These are phyloP conservation scores for Micromys minutus DNA, from an alignment of 2,113 vertebrate genomes.

Conservation along the genomic window DNA sequence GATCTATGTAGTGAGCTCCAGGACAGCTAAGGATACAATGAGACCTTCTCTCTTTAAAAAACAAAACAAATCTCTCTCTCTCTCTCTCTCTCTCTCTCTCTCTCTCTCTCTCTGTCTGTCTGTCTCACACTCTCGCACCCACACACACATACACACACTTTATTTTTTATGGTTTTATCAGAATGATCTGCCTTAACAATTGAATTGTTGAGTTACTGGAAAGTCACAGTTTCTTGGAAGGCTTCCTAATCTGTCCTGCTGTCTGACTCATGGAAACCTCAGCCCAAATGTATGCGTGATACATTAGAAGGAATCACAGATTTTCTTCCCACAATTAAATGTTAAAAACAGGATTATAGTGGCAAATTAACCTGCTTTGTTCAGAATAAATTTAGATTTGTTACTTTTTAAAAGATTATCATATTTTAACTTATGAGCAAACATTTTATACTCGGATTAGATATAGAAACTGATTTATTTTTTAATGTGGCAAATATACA, in stretches of 20 bases:
- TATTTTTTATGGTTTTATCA: conserved; percentile 6
- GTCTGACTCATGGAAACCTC: background rate
- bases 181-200: background rate
- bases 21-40: background rate
- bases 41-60: background rate
- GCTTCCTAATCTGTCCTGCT: background rate
- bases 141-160: too few species aligned
- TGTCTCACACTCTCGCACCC: too few species aligned
- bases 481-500: background rate
- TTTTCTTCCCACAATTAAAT: conserved; percentile 12
- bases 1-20: background rate
- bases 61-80: too few species aligned
- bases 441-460: background rate
- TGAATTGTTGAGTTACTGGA: conserved; percentile 25
- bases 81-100: too few species aligned
- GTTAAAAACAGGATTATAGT: background rate
- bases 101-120: too few species aligned
- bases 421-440: background rate
- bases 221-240: conserved; percentile 29
- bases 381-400: conserved; percentile 29
- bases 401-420: background rate
- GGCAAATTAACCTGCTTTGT: background rate
- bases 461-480: conserved; percentile 9
- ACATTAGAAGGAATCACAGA: conserved; percentile 13
- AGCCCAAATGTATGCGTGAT: conserved; percentile 19